phyloP scores from a whole-genome alignment of 2,888 invertebrate genomes.

The Incurvaria masculella region DNA sequence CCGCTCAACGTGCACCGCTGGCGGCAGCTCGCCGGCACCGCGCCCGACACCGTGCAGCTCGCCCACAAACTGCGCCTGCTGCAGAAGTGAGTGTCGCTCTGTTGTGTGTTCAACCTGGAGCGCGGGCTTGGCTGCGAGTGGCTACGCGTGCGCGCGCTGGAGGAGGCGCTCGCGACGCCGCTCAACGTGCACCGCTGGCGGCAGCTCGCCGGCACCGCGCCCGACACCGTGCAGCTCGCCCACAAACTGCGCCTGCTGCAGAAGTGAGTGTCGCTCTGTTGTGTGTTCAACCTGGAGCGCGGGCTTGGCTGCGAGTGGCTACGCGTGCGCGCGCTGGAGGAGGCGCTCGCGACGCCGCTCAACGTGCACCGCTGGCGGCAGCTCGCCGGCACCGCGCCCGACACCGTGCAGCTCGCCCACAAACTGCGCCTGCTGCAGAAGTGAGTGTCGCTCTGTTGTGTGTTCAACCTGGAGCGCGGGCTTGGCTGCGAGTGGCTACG shows the following conservation, averaged over 20 bases:
- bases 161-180: constrained; percentile 86
- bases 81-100: constrained; percentile 61
- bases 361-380: constrained; percentile 93
- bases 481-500: constrained; percentile 77
- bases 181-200: constrained; percentile 92
- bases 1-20: constrained; percentile 91
- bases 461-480: constrained; percentile 78
- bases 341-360: constrained; percentile 84
- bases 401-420: constrained; percentile 71
- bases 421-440: constrained; percentile 84
- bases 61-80: constrained; percentile 79
- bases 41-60: constrained; percentile 77
- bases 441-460: constrained; percentile 39
- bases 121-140: constrained; percentile 77
- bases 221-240: constrained; percentile 72
- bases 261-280: constrained; percentile 51
- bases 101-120: constrained; percentile 76
- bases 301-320: constrained; percentile 77
- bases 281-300: constrained; percentile 77
- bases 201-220: constrained; percentile 85
- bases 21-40: constrained; percentile 85
- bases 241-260: constrained; percentile 82
- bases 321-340: constrained; percentile 79
- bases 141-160: constrained; percentile 77
- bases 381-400: constrained; percentile 84